A percentile compares a stretch with the other conserved stretches of the same genome.
phyloP scores from a whole-genome alignment of 1,140 invertebrate species.

The Armadillidium nasatum region DNA sequence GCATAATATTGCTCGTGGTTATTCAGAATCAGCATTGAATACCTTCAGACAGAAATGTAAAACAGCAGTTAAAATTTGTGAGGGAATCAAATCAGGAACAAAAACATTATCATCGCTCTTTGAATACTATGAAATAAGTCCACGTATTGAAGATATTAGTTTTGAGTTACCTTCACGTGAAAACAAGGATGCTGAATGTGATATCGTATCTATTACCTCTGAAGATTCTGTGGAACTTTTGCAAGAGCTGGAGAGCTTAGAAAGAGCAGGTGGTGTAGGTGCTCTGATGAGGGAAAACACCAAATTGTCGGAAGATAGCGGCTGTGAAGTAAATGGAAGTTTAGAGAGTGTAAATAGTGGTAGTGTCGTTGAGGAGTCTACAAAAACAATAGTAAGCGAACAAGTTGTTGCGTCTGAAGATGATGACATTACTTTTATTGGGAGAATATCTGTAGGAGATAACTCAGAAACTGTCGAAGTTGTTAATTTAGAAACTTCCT shows the following conservation, averaged over 20 bases:
- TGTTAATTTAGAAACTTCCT: no score
- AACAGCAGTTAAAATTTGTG: conserved; percentile 27
- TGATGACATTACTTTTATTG: neutral
- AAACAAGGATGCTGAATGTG: neutral
- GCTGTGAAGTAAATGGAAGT: no score
- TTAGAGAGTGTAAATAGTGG: no score
- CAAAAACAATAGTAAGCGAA: no score
- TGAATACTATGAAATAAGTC: neutral
- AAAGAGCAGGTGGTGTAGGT: neutral
- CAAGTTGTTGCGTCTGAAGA: neutral
- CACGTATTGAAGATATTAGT: no score
- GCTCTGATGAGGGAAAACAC: neutral
- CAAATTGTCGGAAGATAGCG: neutral
- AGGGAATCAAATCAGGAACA: conserved; percentile 10
- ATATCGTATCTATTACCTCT: neutral
- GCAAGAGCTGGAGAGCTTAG: neutral
- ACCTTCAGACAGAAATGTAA: conserved; percentile 34
- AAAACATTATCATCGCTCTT: neutral
- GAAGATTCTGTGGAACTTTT: neutral
- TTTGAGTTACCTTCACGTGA: neutral
- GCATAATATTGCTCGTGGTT: conserved; percentile 53
- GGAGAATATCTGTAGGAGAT: neutral
- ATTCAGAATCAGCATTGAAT: conserved; percentile 16
- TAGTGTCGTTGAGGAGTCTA: no score
- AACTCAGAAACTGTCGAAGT: neutral